phyloP scores from a whole-genome alignment of 2,113 vertebrate species.

The Actenoides lindsayi region DNA sequence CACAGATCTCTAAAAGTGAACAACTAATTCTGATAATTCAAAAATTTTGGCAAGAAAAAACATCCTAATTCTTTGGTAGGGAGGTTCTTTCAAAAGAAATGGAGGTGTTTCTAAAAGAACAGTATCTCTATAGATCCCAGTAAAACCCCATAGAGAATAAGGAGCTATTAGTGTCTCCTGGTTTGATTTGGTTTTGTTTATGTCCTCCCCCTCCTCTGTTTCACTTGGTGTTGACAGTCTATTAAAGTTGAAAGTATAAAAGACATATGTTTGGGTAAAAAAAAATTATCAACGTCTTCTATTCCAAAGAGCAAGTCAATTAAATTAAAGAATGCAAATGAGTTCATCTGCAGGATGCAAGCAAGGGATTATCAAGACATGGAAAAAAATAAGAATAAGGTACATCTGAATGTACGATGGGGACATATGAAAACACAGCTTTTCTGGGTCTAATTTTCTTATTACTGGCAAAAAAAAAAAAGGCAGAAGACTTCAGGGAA shows the following conservation, averaged over 20 bases:
- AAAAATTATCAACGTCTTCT: neutral
- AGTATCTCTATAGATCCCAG: neutral
- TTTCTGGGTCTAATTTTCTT: neutral
- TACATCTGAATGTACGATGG: neutral
- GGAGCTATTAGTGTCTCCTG: neutral
- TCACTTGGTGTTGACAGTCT: neutral
- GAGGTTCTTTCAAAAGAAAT: neutral
- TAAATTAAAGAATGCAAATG: conserved; percentile 32
- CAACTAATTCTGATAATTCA: neutral
- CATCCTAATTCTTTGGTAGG: neutral
- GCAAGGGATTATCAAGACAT: neutral
- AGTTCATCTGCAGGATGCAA: neutral
- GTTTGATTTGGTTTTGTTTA: neutral
- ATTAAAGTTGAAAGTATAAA: neutral
- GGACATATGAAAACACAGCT: neutral
- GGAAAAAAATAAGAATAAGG: neutral
- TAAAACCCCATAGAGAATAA: neutral
- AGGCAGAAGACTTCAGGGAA: neutral
- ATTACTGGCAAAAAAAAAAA: neutral
- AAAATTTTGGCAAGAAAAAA: neutral
- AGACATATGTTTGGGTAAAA: neutral
- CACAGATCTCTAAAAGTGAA: neutral
- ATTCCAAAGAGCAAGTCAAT: neutral
- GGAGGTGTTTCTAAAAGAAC: neutral
- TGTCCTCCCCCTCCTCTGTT: neutral